Evolutionary conservation across 2,888 invertebrate species (phyloP).

Genomic region (Brachypterus glaber): DNA sequence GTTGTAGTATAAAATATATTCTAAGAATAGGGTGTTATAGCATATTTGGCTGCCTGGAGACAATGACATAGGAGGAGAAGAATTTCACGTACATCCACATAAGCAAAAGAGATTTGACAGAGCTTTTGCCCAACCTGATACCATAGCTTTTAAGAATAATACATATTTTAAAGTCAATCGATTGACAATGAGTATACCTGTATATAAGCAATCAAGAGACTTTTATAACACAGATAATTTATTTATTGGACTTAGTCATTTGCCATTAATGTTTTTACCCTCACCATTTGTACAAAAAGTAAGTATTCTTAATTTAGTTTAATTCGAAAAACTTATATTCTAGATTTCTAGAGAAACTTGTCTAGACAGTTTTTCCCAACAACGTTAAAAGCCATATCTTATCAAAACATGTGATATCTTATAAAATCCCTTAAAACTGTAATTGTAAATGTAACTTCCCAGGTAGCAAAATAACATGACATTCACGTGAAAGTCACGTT

Average conservation of each 20-base stretch:
- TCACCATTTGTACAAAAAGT: conserved; percentile 46
- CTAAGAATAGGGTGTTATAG: too few relatives aligned
- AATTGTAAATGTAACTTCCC: too few relatives aligned
- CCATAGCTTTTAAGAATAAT: conserved; percentile 51
- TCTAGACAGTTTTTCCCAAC: too few relatives aligned
- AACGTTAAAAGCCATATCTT: too few relatives aligned
- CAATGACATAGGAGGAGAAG: conserved; percentile 96
- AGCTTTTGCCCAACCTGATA: conserved; percentile 61
- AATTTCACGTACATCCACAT: conserved; percentile 53
- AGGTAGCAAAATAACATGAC: too few relatives aligned
- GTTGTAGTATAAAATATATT: too few relatives aligned
- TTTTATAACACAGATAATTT: conserved; percentile 40
- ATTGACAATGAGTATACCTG: conserved; percentile 55
- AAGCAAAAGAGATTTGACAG: conserved; percentile 65
- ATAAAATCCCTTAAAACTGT: too few relatives aligned
- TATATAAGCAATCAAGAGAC: conserved; percentile 40
- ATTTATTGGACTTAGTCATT: conserved; percentile 63
- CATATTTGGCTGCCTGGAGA: conserved; percentile 88
- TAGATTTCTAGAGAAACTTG: too few relatives aligned
- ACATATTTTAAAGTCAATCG: conserved; percentile 68
- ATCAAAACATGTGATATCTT: too few relatives aligned
- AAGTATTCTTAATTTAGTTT: conserved; percentile 15
- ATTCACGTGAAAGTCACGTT: too few relatives aligned
- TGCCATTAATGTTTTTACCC: conserved; percentile 53
- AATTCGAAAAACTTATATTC: too few relatives aligned